Base-by-base conservation (phyloP, 2,113 vertebrate genomes). In the Connochaetes taurinus region DNA sequence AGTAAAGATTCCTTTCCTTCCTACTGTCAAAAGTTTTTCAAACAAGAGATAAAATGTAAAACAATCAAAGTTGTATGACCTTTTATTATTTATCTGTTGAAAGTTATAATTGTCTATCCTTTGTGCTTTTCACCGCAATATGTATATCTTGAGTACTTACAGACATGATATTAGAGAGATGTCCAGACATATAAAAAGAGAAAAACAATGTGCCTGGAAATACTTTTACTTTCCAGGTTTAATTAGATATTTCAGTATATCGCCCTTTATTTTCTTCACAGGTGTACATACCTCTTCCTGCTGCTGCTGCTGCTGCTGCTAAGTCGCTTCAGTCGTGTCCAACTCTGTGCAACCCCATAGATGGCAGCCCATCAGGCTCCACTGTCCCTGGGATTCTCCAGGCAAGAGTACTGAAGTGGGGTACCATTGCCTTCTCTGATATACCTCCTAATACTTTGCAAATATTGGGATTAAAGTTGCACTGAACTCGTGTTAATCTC, bases 1-100 rank as follows among this genome's bases (percentile, higher is more conserved):
- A 64, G 40, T 74, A 47, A 94, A 67, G 62, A 95, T 55, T 53
- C 19, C 33, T 97, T 57, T 53, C 21, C 43, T 95, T 60, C 3
- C 36, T 97, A 94, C 29, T 97, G 91, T 98, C 95, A 98, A 58
- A 97, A 97, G 31, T 76, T 83, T 94, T 62, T 64, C 16, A 87
- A 88, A 64, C 13, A 78, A 87, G 86, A 98, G 89, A 98, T 94
- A 96, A 98, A 90, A 97, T 76, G 25, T 90, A 87, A 98, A 98
- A 87, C 33, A 82, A 94, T 92, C 83, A 87, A 96, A 97, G 98
- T 31, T 80, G 80, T 78, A 87, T 95, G 87, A 84, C 45, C 84
- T 96, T 94, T 45, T 67, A 64, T 76, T 43, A 53, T 64, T 91
- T 97, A 87, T 96, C 53, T 62, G 97, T 94, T 11, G 0, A 91